Conservation (phyloP, 2,888 invertebrate genomes). For the Orthosia gracilis region DNA sequence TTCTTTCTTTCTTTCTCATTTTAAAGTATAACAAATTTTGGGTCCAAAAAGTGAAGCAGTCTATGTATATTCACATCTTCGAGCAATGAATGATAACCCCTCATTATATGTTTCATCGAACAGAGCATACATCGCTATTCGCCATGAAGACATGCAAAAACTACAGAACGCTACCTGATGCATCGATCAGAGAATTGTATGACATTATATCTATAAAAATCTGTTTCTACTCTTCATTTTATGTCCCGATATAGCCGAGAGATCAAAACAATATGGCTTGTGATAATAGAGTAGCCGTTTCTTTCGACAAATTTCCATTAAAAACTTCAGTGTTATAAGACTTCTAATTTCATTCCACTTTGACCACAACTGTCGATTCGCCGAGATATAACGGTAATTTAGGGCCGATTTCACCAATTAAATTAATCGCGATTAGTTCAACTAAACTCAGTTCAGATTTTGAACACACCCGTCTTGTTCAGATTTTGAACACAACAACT, state of each 20-base stretch:
- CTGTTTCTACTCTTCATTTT: neutral
- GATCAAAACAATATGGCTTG: conserved; percentile 4
- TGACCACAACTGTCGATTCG: conserved; percentile 9
- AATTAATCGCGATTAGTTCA: too few relatives aligned
- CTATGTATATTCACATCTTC: neutral
- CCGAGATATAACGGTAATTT: neutral
- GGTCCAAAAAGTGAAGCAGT: neutral
- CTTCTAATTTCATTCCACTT: conserved; percentile 33
- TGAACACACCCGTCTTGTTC: too few relatives aligned
- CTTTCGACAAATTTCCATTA: conserved; percentile 1
- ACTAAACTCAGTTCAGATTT: too few relatives aligned
- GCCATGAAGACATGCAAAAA: neutral
- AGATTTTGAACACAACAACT: neutral
- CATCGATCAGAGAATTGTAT: neutral
- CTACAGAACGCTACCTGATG: neutral
- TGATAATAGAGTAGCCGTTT: conserved; percentile 4
- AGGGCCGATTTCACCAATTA: too few relatives aligned
- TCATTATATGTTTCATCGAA: neutral
- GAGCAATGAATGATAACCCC: neutral
- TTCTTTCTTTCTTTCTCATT: too few relatives aligned
- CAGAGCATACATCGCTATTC: neutral
- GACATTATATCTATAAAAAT: neutral
- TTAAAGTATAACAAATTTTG: neutral
- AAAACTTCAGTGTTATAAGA: conserved; percentile 23
- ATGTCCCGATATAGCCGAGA: neutral